A percentile compares a stretch with the other conserved stretches of the same genome.
phyloP scores from a whole-genome alignment of 2,888 invertebrate species.

The Diarsia brunnea region DNA sequence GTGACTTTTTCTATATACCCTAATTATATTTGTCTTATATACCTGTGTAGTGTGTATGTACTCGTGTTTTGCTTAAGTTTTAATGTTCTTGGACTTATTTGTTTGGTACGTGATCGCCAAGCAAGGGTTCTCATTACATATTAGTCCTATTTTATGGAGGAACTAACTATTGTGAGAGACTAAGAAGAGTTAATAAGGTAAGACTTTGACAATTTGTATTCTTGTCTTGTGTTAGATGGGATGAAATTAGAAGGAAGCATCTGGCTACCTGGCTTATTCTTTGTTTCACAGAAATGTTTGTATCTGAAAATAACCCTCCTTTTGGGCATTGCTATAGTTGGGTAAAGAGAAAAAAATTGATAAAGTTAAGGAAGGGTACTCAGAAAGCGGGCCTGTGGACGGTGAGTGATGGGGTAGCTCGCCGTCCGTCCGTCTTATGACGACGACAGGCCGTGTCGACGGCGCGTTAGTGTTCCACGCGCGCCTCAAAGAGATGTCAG shows the following conservation, averaged over 20 bases:
- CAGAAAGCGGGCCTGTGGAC: too few species aligned
- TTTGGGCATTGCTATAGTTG: too few species aligned
- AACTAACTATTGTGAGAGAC: slow-evolving; percentile 53
- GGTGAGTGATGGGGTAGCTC: too few species aligned
- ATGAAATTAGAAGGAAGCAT: slow-evolving; percentile 11
- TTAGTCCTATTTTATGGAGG: slow-evolving; percentile 67
- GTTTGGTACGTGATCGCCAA: slow-evolving; percentile 75
- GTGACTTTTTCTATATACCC: slow-evolving; percentile 27
- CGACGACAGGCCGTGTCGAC: too few species aligned
- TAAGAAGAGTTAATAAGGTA: slow-evolving; percentile 38
- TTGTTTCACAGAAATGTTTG: neutral
- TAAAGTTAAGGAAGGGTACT: too few species aligned
- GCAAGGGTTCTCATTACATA: slow-evolving; percentile 71
- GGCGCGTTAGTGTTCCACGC: too few species aligned
- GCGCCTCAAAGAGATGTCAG: too few species aligned
- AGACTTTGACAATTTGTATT: slow-evolving; percentile 42
- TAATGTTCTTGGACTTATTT: slow-evolving; percentile 78
- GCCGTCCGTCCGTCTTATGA: too few species aligned
- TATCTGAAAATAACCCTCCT: too few species aligned
- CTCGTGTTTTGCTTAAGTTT: slow-evolving; percentile 76
- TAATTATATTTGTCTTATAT: slow-evolving; percentile 57
- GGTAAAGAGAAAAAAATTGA: too few species aligned
- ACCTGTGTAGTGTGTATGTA: slow-evolving; percentile 61
- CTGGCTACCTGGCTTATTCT: neutral
- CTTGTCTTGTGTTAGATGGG: neutral